phyloP scores from a whole-genome alignment of 2,888 invertebrate species.

The Andrena camellia region DNA sequence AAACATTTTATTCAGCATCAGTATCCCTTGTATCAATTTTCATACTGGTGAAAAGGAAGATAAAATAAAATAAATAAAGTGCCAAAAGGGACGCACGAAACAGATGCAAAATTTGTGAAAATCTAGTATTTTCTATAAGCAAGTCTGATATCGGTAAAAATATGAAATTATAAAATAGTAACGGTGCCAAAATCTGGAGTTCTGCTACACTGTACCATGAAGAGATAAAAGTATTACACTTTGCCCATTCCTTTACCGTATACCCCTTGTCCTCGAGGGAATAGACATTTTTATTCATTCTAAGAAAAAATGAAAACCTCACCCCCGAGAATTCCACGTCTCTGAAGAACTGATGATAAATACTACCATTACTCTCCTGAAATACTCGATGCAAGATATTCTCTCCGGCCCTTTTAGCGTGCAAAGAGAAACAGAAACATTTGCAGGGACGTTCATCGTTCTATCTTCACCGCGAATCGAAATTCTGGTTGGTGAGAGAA shows the following conservation, averaged over 20 bases:
- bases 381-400: conserved; percentile 50
- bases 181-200: neutral
- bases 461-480: conserved; percentile 21
- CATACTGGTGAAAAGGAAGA: no score
- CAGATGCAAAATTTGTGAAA: no score
- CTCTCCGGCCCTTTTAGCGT: conserved; percentile 41
- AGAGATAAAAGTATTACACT: conserved; percentile 31
- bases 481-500: neutral
- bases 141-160: no score
- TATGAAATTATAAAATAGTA: neutral
- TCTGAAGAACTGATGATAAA: conserved; percentile 60
- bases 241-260: conserved; percentile 23
- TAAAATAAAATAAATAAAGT: no score
- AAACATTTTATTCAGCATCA: no score
- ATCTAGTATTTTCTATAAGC: no score
- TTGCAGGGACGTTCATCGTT: conserved; percentile 17
- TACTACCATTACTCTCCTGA: conserved; percentile 60
- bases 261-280: conserved; percentile 6
- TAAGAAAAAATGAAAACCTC: conserved; percentile 33
- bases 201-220: neutral
- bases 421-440: conserved; percentile 50
- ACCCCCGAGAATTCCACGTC: conserved; percentile 34
- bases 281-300: conserved; percentile 57
- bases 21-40: no score
- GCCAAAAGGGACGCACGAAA: no score